Evolutionary conservation across 2,888 invertebrate species (phyloP), one percentile per base, ranked within the genome.

Genomic region (Deilephila porcellus): DNA sequence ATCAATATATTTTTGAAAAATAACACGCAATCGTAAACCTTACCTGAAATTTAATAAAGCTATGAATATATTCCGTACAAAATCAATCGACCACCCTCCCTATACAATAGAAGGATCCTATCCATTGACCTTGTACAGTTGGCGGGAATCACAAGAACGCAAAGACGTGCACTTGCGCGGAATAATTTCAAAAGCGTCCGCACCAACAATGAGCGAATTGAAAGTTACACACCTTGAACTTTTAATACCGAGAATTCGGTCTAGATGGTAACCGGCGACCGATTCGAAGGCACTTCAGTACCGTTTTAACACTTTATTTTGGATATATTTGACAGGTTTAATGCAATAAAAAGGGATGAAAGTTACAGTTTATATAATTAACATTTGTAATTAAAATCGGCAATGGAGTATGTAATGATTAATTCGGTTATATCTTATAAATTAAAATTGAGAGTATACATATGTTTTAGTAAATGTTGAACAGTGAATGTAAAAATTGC

Each of bases 181-280:
- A 71, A 73, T 71, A 71, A 77, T 76, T 77, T 74, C 72, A 77
- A 77, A 75, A 73, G 73, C 70, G 67, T 75, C 71, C 73, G 71
- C 74, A 80, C 76, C 78, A 77, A 76, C 76, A 74, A 75, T 78
- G 72, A 79, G 76, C 75, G 78, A 81, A 86, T 83, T 81, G 87
- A 86, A 86, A 86, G 86, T 84, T 74, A 81, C 77, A 74, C 77
- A 80, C 88, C 88, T 87, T 88, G 87, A 88, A 86, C 88, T 87
- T 87, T 87, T 80, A 78, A 81, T 85, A 80, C 71, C 81, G 67
- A 72, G 72, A 67, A 74, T 70, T 52, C 59, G 70, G 72, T 72
- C 64, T 73, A 67, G 72, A 56, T 34, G 62, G 70, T 45, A 71
- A 71, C 71, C 53, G 53, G 32, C 56, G 67, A 60, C 56, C 71